A percentile compares a stretch with the other conserved stretches of the same genome.
These are phyloP conservation scores for Asobara japonica DNA, from an alignment of 1,140 invertebrate species.

Conservation along the genomic window DNA sequence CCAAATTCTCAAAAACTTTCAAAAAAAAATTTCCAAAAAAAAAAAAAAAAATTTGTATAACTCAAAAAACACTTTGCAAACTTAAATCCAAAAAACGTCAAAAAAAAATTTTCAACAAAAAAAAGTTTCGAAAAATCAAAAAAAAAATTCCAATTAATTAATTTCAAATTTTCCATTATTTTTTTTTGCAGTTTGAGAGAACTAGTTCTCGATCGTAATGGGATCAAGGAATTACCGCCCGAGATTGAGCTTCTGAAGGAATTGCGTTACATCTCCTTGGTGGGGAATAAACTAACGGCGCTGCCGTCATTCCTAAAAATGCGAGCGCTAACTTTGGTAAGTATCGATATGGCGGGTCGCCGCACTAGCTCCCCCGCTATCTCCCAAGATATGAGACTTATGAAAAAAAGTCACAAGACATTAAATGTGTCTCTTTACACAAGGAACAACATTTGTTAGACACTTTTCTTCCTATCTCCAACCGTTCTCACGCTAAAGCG, in stretches of 20 bases:
- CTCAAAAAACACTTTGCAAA: not conserved
- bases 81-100: not conserved
- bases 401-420: not conserved
- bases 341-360: too few relatives aligned
- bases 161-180: conserved; percentile 22
- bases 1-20: too few relatives aligned
- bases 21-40: not conserved
- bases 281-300: conserved; percentile 69
- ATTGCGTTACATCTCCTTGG: conserved; percentile 71
- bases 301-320: conserved; percentile 68
- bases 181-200: conserved; percentile 73
- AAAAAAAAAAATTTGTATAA: not conserved
- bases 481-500: too few relatives aligned
- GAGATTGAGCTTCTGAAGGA: conserved; percentile 69
- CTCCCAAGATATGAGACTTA: too few relatives aligned
- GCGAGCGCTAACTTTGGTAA: conserved; percentile 63
- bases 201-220: conserved; percentile 77
- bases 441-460: too few relatives aligned
- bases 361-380: too few relatives aligned
- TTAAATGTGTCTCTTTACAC: too few relatives aligned
- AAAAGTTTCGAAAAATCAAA: not conserved
- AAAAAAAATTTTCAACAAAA: too few relatives aligned
- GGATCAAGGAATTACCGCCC: conserved; percentile 71
- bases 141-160: not conserved
- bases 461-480: too few relatives aligned